Base-by-base conservation (phyloP, 92 coral and sea anemone species). In the Zoanthus sociatus region DNA sequence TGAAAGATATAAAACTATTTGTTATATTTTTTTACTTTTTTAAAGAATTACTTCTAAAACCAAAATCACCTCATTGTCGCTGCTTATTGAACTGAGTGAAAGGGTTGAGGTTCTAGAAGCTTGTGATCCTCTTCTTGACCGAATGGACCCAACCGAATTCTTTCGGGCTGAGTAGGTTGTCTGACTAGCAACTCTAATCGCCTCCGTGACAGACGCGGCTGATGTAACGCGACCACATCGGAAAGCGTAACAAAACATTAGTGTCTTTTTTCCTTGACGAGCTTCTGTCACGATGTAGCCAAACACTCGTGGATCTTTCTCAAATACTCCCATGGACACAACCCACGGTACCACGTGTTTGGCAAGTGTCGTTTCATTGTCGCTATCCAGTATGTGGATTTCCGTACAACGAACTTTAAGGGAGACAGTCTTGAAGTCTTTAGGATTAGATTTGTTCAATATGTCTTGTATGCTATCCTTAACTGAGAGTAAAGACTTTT, bases 241-340 rank as follows among this genome's bases (percentile, higher is more conserved):
- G 90, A 94, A 96, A 73, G 93, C 99, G 95, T 96, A 98, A 91
- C 99, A 96, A 42, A 70, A 92, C 94, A 95, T 95, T 87, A 94
- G 90, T 82, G 99, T 95, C 90, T 95, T 96, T 86, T 95, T 95
- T 7, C 97, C 98, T 82, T 96, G 99, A 30, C 93, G 91, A 14
- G 99, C 99, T 73, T 95, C 96, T 48, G 98, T 86, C 88, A 95
- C 96, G 21, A 96, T 93, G 90, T 95, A 96, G 45, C 98, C 99
- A 92, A 96, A 96, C 81, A 95, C 81, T 16, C 99, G 95, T 12
- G 96, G 88, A 88, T 96, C 99, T 16, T 92, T 92, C 85, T 91
- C 94, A 90, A 95, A 95, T 37, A 96, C 94, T 16, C 99, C 99
- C 90, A 96, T 90, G 74, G 95, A 90, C 79, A 96, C 88, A n/a